Conservation (phyloP, 2,797 vertebrate species). For the Sebastes kiyomatsui region DNA sequence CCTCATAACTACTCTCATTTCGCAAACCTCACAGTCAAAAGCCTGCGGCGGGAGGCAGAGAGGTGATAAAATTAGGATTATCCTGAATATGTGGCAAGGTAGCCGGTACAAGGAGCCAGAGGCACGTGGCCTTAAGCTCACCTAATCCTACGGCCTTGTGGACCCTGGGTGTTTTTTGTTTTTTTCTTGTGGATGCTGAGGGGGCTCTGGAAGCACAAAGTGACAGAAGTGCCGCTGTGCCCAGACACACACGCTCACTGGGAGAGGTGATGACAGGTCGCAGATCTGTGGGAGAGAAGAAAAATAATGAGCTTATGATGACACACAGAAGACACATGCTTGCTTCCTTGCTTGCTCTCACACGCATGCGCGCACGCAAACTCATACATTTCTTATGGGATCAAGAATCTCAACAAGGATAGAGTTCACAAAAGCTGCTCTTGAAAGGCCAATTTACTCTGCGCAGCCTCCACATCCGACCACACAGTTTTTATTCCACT, state of each 20-base stretch:
- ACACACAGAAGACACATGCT: constrained; percentile 70
- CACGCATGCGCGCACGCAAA: constrained; percentile 25
- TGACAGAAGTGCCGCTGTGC: constrained; percentile 65
- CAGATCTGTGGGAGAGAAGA: constrained; percentile 88
- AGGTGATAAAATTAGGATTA: constrained; percentile 44
- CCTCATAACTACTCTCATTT: constrained; percentile 36
- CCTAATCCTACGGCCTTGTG: constrained; percentile 63
- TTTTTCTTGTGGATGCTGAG: constrained; percentile 20
- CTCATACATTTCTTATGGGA: constrained; percentile 70
- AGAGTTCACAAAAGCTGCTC: constrained; percentile 60
- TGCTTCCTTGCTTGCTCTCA: constrained; percentile 29
- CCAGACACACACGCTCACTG: constrained; percentile 42
- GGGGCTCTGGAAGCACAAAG: constrained; percentile 51
- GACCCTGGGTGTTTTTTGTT: constrained; percentile 34
- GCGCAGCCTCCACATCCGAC: constrained; percentile 49
- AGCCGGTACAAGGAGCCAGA: constrained; percentile 5
- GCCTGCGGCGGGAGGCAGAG: neutral
- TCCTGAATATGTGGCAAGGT: constrained; percentile 32
- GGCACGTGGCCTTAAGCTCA: constrained; percentile 67
- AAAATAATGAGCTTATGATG: constrained; percentile 81
- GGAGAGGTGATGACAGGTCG: constrained; percentile 79
- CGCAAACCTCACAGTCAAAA: constrained; percentile 15
- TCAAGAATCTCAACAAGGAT: constrained; percentile 62
- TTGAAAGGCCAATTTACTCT: constrained; percentile 64
- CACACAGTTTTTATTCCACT: constrained; percentile 40